These are phyloP conservation scores for Chaitophorus viminalis DNA, from an alignment of 2,888 invertebrate species.

Conservation along the genomic window DNA sequence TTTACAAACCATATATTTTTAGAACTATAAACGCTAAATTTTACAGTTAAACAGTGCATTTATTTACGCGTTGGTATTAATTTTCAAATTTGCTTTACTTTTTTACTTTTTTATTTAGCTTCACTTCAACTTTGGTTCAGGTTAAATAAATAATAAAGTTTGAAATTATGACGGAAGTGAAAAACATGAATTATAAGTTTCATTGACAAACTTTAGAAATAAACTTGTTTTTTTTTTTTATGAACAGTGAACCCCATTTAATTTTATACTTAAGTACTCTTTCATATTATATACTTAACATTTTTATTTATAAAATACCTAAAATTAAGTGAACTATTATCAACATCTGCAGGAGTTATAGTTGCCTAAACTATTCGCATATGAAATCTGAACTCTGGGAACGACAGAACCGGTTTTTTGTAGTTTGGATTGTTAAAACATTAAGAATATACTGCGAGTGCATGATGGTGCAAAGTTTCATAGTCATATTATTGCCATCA, in stretches of 20 bases:
- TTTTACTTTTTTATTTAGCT: neutral
- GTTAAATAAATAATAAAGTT: neutral
- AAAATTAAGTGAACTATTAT: too few relatives aligned
- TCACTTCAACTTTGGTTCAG: neutral
- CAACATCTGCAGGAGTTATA: too few relatives aligned
- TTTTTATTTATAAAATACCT: neutral
- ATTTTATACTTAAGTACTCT: neutral
- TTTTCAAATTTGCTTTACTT: neutral
- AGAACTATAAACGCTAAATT: neutral
- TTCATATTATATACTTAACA: neutral
- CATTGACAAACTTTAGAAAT: neutral
- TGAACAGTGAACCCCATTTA: neutral
- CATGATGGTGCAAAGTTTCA: too few relatives aligned
- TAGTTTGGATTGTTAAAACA: too few relatives aligned
- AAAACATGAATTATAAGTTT: neutral
- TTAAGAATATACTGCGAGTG: too few relatives aligned
- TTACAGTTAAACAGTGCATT: neutral
- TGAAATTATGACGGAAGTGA: too few relatives aligned
- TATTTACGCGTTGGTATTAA: neutral
- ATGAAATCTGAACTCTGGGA: too few relatives aligned
- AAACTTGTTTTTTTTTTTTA: neutral
- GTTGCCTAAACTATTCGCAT: too few relatives aligned
- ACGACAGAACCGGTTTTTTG: too few relatives aligned
- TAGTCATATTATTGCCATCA: too few relatives aligned
- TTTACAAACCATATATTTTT: neutral